Evolutionary conservation across 2,888 invertebrate genomes (phyloP).

Genomic region (Trilocha varians): DNA sequence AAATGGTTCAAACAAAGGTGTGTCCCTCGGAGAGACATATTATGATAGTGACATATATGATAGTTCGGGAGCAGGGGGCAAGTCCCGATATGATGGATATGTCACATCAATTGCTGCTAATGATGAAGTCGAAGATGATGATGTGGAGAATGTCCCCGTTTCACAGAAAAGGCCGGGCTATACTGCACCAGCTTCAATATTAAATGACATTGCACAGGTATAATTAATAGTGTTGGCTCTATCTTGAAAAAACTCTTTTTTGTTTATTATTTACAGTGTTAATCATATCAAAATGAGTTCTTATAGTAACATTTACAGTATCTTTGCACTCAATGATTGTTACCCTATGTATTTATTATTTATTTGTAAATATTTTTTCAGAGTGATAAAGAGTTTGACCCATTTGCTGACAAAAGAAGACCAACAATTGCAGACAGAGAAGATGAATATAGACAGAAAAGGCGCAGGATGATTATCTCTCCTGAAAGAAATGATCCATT

Average conservation of each 20-base stretch:
- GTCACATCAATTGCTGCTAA: conserved; percentile 97
- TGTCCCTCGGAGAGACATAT: conserved; percentile 89
- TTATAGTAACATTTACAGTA: too few species aligned
- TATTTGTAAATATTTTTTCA: conserved; percentile 36
- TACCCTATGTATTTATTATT: too few species aligned
- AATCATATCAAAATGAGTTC: too few species aligned
- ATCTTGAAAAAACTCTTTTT: background rate
- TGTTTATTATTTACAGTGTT: too few species aligned
- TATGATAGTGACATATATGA: conserved; percentile 97
- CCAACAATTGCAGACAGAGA: conserved; percentile 96
- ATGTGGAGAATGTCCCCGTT: conserved; percentile 84
- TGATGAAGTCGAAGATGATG: conserved; percentile 96
- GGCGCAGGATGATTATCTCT: conserved; percentile 93
- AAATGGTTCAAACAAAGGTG: conserved; percentile 81
- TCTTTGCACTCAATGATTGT: too few species aligned
- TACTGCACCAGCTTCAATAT: conserved; percentile 88
- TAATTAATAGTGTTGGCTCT: background rate
- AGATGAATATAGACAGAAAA: conserved; percentile 95
- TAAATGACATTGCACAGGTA: conserved; percentile 93
- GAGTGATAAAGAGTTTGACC: conserved; percentile 95
- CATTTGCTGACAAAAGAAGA: conserved; percentile 91
- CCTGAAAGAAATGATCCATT: conserved; percentile 98
- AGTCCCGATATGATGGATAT: conserved; percentile 92
- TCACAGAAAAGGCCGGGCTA: conserved; percentile 83
- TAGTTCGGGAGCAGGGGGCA: conserved; percentile 74